Conservation (phyloP, 2,797 vertebrate genomes). For the Sebastes vulpes region DNA sequence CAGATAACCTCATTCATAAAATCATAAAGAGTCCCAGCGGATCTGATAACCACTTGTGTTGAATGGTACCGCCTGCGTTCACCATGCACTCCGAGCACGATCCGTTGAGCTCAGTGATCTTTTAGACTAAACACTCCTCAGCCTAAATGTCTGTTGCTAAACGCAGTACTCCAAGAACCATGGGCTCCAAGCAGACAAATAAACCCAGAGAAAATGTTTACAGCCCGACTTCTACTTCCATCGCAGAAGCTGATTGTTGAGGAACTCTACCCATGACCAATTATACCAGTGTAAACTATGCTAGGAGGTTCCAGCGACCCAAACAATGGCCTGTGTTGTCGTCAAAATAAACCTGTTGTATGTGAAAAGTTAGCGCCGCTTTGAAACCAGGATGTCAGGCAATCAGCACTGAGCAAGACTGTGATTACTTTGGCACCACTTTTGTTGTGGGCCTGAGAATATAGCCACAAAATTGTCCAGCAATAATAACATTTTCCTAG, state of each 20-base stretch:
- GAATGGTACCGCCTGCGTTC: not conserved
- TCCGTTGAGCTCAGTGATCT: conserved; percentile 24
- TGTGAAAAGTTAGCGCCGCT: conserved; percentile 52
- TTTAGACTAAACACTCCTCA: conserved; percentile 73
- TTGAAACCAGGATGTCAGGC: conserved; percentile 68
- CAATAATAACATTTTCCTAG: conserved; percentile 38
- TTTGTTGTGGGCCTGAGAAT: conserved; percentile 53
- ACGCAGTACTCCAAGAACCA: conserved; percentile 29
- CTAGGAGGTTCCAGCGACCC: conserved; percentile 27
- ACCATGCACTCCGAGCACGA: conserved; percentile 12
- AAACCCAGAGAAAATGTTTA: conserved; percentile 69
- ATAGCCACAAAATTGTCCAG: conserved; percentile 12
- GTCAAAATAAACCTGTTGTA: conserved; percentile 65
- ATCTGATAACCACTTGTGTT: conserved; percentile 25
- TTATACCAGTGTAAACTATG: conserved; percentile 56
- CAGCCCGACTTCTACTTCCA: conserved; percentile 44
- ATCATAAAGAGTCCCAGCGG: not conserved
- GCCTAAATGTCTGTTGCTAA: conserved; percentile 50
- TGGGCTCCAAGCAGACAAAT: conserved; percentile 55
- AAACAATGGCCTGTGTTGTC: conserved; percentile 45
- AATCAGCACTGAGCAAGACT: conserved; percentile 44
- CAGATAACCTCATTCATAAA: not conserved
- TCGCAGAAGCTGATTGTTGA: conserved; percentile 54
- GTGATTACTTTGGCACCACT: conserved; percentile 47
- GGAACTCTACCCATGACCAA: conserved; percentile 65